Base-by-base conservation (phyloP, 2,888 invertebrate genomes). In the Dyspetes luteomarginatus region DNA sequence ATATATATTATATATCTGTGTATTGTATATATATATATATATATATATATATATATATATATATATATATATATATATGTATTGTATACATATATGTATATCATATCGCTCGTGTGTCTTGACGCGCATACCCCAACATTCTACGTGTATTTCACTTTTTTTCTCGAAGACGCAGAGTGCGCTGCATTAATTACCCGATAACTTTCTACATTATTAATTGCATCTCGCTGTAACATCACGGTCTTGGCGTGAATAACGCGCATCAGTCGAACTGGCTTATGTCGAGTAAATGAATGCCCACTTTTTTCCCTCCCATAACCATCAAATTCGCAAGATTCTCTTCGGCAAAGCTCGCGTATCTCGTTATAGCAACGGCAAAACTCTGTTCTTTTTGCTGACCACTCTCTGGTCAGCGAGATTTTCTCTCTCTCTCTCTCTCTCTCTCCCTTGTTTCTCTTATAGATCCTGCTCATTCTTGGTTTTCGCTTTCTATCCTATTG, bases 321-420 rank as follows among this genome's bases (percentile, higher is more conserved):
- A 67, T 74, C 68, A 79, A 74, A 79, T 74, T 79, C 78, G 64
- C 62, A 79, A 69, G 78, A 79, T 74, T 74, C 68, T 79, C 73
- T 56, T 15, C 56, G 64, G 64, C 68, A 45, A 30, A 73, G 65
- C 72, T 65, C 50, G 26, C 50, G 50, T 74, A 65, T 71, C 74
- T 75, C 75, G 75, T 79, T 79, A 71, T 75, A 45, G 69, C 58
- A 22, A 26, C 58, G 22, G 50, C 69, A 7, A n/a, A n/a, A 50
- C 24, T 28, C 52, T 55, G 36, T 73, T 73, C 26, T 55, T 71
- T 76, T 77, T 55, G 56, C 30, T 12, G 22, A n/a, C 22, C 58
- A 58, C 45, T 41, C 67, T 67, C 52, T 19, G 50, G 65, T 71
- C n/a, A n/a, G n/a, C n/a, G n/a, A n/a, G n/a, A n/a, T n/a, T n/a